These are phyloP conservation scores for Venusia cambrica DNA, from an alignment of 2,888 invertebrate genomes.

Conservation along the genomic window DNA sequence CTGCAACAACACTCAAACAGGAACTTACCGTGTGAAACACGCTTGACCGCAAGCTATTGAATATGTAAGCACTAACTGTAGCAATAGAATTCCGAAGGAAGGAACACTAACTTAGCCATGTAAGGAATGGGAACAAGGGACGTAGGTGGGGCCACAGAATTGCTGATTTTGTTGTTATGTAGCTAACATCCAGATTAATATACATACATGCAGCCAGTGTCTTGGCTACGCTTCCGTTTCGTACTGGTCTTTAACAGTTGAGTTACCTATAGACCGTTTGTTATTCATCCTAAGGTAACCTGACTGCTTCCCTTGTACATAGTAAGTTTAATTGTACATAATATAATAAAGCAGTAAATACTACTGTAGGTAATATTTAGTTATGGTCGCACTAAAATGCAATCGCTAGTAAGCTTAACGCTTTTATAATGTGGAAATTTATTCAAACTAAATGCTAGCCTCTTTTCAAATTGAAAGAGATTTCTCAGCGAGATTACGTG, in stretches of 20 bases:
- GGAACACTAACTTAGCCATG: constrained; percentile 10
- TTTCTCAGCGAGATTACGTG: no score
- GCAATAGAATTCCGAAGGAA: constrained; percentile 6
- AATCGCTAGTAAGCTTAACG: constrained; percentile 12
- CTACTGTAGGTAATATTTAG: no score
- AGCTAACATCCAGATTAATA: no score
- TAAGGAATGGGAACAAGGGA: constrained; percentile 1
- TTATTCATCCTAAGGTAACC: no score
- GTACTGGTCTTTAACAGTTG: no score
- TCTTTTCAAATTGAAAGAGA: constrained; percentile 25
- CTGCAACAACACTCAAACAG: constrained; percentile 5
- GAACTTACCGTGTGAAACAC: constrained; percentile 10
- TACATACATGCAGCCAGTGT: no score
- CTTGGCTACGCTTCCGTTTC: no score
- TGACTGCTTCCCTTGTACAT: no score
- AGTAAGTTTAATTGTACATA: no score
- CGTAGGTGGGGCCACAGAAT: not conserved
- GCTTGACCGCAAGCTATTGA: constrained; percentile 16
- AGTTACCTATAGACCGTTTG: no score
- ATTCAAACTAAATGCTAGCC: constrained; percentile 26
- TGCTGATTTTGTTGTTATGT: no score
- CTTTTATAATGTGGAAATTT: constrained; percentile 32
- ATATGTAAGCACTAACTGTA: constrained; percentile 14
- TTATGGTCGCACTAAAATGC: constrained; percentile 9
- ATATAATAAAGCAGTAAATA: no score